Base-by-base conservation (phyloP, 1,140 invertebrate species). In the Eumeta japonica region DNA sequence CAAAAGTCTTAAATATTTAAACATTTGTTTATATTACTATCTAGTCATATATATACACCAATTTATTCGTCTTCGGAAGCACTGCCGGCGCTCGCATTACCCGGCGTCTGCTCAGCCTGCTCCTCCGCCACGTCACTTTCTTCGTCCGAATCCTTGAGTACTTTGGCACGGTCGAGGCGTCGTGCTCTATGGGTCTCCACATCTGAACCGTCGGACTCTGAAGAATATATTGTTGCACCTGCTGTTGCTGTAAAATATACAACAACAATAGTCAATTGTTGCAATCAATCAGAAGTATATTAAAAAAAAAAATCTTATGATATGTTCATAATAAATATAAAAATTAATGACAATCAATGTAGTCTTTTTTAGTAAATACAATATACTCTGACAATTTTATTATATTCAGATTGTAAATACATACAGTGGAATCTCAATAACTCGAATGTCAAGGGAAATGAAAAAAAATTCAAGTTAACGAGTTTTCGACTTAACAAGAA, bases 171-270 rank as follows among this genome's bases (percentile, higher is more conserved):
- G 55, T 90, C 86, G 18, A 85, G 68, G 37, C 88, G 83, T 40
- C 89, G 86, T 10, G 82, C 81, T 46, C 86, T 81, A 3, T 82
- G 79, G 0, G 84, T 83, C 50, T 94, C 92, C 51, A 92, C 84
- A 51, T 94, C 91, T 0, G 91, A 93, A 3, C 84, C 89, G 43
- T 93, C 90, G 29, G 92, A 91, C 45, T 95, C 92, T 0, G 90
- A 92, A 1, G 92, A 94, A 75, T 96, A 96, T 62, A 95, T 94
- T 35, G 85, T 85, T 1, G 82, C 81, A 10, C 82, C 81, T 20
- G 78, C 74, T 5, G 68, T 66, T 51, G 62, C 67, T 70, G 52
- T 33, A 47, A 42, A 32, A 16, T 20, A 29, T 43, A 29, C n/a
- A n/a, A n/a, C 11, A 16, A 19, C 19, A 20, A 17, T 16, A 10